Evolutionary conservation across 2,888 invertebrate species (phyloP).

Genomic region (Cryptocephalus moraei): DNA sequence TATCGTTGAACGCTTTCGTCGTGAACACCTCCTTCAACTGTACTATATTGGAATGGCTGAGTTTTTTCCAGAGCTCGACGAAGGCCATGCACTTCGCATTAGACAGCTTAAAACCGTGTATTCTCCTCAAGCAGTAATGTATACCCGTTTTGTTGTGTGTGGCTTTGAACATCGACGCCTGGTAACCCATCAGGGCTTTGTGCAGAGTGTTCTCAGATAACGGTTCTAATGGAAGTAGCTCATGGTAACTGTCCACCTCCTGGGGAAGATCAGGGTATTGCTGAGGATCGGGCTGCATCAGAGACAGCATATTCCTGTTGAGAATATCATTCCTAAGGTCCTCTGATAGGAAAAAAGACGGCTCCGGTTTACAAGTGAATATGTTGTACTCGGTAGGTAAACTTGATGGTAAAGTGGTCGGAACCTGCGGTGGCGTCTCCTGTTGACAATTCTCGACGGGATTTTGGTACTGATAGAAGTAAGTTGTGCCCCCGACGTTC

Average conservation of each 20-base stretch:
- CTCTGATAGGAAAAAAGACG: conserved; percentile 73
- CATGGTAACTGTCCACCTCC: conserved; percentile 84
- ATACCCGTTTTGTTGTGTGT: conserved; percentile 78
- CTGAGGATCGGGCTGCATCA: conserved; percentile 64
- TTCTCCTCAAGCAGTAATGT: conserved; percentile 74
- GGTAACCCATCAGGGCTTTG: conserved; percentile 61
- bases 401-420: neutral
- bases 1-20: conserved; percentile 92
- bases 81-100: conserved; percentile 75
- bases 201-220: conserved; percentile 41
- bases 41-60: conserved; percentile 91
- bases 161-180: conserved; percentile 84
- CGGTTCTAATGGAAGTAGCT: conserved; percentile 76
- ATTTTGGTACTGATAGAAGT: conserved; percentile 59
- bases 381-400: conserved; percentile 45
- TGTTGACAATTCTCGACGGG: conserved; percentile 23
- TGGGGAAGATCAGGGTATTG: conserved; percentile 57
- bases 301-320: conserved; percentile 60
- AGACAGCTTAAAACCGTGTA: conserved; percentile 76
- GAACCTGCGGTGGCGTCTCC: neutral
- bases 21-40: conserved; percentile 87
- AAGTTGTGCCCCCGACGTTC: conserved; percentile 90
- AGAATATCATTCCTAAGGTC: conserved; percentile 71
- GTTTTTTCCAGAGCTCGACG: conserved; percentile 91
- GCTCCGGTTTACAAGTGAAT: conserved; percentile 46